Conservation (phyloP, 2,888 invertebrate species). For the Sinodicranocentrus sp. region DNA sequence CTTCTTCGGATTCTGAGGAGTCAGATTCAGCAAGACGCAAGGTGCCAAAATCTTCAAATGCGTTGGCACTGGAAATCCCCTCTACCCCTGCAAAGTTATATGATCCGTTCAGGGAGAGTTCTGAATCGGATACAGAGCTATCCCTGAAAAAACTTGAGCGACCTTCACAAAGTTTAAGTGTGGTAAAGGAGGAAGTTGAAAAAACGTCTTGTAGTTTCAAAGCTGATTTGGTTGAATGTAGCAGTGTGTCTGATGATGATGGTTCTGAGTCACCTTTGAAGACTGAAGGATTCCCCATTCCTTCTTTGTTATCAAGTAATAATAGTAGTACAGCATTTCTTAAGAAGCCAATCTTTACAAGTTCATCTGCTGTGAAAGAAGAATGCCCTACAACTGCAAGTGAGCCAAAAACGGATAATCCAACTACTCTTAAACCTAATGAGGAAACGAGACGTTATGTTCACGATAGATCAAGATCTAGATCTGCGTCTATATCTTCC, state of each 20-base stretch:
- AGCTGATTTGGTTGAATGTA: too few species aligned
- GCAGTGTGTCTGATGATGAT: not conserved
- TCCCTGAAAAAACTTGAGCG: not conserved
- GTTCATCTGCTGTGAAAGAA: too few species aligned
- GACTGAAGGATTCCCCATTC: constrained; percentile 40
- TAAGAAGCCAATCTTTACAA: too few species aligned
- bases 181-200: too few species aligned
- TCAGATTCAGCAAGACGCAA: constrained; percentile 1
- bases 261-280: not conserved
- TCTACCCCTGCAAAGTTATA: constrained; percentile 31
- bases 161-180: too few species aligned
- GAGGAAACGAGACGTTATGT: too few species aligned
- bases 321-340: too few species aligned
- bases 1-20: constrained; percentile 58
- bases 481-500: constrained; percentile 53
- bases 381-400: not conserved
- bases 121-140: constrained; percentile 47
- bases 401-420: not conserved
- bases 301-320: constrained; percentile 28
- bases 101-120: constrained; percentile 59
- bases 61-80: not conserved
- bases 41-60: not conserved
- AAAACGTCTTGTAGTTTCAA: too few species aligned
- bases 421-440: too few species aligned
- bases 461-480: constrained; percentile 53